Conservation (phyloP, 2,113 vertebrate genomes). For the Malurus alboscapulatus region DNA sequence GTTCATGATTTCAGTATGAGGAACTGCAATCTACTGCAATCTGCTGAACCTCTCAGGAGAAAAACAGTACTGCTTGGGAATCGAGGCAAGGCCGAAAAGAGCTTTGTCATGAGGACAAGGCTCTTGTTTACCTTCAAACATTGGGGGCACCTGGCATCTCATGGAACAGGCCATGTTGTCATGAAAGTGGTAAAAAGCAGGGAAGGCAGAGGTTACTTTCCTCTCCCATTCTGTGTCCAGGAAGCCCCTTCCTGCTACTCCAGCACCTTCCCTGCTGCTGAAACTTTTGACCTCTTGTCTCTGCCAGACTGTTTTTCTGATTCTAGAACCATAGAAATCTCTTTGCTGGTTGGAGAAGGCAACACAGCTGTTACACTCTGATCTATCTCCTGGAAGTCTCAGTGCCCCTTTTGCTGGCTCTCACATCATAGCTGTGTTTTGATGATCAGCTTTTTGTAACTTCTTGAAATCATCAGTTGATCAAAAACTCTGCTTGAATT, state of each 20-base stretch:
- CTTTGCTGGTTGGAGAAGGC: neutral
- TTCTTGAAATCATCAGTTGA: neutral
- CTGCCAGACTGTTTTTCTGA: neutral
- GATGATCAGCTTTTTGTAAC: neutral
- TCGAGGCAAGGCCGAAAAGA: neutral
- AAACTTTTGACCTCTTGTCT: neutral
- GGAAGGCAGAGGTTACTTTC: neutral
- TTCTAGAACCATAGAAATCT: neutral
- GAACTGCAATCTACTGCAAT: neutral
- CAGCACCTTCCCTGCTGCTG: neutral
- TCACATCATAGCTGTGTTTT: neutral
- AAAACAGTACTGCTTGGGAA: neutral
- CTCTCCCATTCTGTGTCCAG: neutral
- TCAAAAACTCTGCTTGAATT: neutral
- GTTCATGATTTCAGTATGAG: neutral
- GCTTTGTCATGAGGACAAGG: neutral
- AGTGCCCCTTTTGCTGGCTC: neutral
- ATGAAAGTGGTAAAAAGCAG: neutral
- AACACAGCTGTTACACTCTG: neutral
- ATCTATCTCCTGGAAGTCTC: neutral
- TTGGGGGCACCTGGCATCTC: neutral
- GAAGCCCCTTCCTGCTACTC: neutral
- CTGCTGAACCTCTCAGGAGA: neutral
- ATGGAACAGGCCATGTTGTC: neutral
- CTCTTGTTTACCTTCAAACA: neutral